Base-by-base conservation (phyloP, 2,113 vertebrate genomes). In the Burhinus oedicnemus region DNA sequence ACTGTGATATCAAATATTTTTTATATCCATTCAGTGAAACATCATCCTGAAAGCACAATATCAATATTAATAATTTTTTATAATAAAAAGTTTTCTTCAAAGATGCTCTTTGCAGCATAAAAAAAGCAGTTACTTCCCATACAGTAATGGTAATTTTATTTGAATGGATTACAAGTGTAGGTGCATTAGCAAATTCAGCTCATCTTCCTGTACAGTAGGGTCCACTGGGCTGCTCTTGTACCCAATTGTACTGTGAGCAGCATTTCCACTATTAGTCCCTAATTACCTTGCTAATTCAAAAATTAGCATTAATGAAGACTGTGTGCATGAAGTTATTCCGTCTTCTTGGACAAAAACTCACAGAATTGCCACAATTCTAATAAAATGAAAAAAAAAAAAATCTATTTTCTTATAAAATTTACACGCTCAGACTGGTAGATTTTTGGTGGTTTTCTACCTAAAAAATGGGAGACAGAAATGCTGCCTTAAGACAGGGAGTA, bases 21-120 rank as follows among this genome's bases (percentile, higher is more conserved):
- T 96, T 99, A 97, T 99, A 99, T 65, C 99, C 99, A 74, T 95
- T 98, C 66, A 99, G 96, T 85, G 98, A 99, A 94, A 99, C 95
- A 26, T 99, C 99, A 74, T 99, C 99, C 99, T 99, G 97, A 58
- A 97, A 96, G 93, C 30, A 98, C 21, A 98, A 34, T 83, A 95
- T 65, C 82, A 86, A 23, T n/a, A 69, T 27, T 66, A 68, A 54
- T 58, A 12, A 71, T 44, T 30, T 60, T 74, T 79, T 4, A 27
- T 66, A 90, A 51, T 11, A 75, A 36, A 40, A 87, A 75, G 20
- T 36, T 95, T 81, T 62, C 27, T 83, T 90, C 40, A 66, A 84
- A 76, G 22, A 45, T 68, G 64, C 27, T 86, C 57, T 51, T 75
- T 30, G 30, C 65, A 85, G 19, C 45, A 88, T 57, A 51, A 66